Conservation (phyloP, 2,797 vertebrate genomes). For the Bovichtus diacanthus region DNA sequence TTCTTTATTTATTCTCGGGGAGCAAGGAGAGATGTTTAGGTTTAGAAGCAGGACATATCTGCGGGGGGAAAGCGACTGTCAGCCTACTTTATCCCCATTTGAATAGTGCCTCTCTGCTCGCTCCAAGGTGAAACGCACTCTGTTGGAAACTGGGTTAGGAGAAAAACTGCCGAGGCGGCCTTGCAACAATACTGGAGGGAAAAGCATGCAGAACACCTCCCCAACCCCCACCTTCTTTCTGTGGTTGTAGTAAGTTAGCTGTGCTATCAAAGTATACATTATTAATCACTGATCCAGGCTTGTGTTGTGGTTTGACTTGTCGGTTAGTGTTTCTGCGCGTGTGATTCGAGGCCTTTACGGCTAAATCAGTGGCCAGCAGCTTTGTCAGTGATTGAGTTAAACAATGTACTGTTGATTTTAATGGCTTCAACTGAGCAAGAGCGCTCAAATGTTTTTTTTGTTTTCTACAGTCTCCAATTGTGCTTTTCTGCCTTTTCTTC, state of each 20-base stretch:
- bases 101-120: slow-evolving; percentile 72
- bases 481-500: not conserved
- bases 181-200: slow-evolving; percentile 45
- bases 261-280: slow-evolving; percentile 57
- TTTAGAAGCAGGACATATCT: slow-evolving; percentile 82
- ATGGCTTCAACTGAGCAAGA: not conserved
- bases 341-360: slow-evolving; percentile 28
- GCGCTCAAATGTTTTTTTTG: no score
- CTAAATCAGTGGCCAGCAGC: slow-evolving; percentile 6
- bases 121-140: slow-evolving; percentile 77
- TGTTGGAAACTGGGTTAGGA: slow-evolving; percentile 75
- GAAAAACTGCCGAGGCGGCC: slow-evolving; percentile 40
- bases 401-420: slow-evolving; percentile 1
- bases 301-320: slow-evolving; percentile 41
- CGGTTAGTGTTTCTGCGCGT: slow-evolving; percentile 24
- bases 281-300: slow-evolving; percentile 50
- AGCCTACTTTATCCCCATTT: slow-evolving; percentile 82
- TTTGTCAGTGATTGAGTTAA: slow-evolving; percentile 20
- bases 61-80: slow-evolving; percentile 73
- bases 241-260: slow-evolving; percentile 44
- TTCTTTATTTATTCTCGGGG: slow-evolving; percentile 81
- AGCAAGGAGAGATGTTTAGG: slow-evolving; percentile 76
- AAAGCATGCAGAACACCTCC: slow-evolving; percentile 4
- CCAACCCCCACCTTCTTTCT: slow-evolving; percentile 4
- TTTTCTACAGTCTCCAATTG: not conserved